Evolutionary conservation across 2,888 invertebrate species (phyloP).

Genomic region (Calliopum simillimum): DNA sequence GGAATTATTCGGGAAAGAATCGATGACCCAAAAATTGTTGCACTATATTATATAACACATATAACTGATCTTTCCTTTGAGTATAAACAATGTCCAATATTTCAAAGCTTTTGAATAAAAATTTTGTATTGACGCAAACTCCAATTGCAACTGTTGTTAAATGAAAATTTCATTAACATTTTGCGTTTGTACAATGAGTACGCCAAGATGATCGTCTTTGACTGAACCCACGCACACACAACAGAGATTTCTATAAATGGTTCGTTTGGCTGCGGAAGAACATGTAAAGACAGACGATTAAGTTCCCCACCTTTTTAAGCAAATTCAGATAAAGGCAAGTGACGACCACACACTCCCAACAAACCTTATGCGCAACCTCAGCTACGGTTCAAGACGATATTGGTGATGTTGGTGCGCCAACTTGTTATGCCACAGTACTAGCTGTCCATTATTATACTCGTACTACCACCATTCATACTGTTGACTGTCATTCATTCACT

Average conservation of each 20-base stretch:
- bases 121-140: too few species aligned
- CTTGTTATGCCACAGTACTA: not conserved
- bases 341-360: conserved; percentile 19
- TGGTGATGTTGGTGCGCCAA: not conserved
- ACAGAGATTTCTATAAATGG: conserved; percentile 1
- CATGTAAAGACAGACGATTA: not conserved
- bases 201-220: not conserved
- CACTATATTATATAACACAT: too few species aligned
- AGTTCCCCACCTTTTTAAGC: not conserved
- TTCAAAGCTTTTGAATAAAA: too few species aligned
- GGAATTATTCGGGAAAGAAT: too few species aligned
- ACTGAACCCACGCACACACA: not conserved
- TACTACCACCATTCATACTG: not conserved
- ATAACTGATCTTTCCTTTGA: too few species aligned
- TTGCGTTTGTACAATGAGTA: not conserved
- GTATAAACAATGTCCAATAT: too few species aligned
- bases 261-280: conserved; percentile 1
- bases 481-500: conserved; percentile 1
- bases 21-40: too few species aligned
- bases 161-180: too few species aligned
- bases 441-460: too few species aligned
- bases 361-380: too few species aligned
- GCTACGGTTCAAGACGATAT: not conserved
- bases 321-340: not conserved
- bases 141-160: too few species aligned